Evolutionary conservation across 64 coral and sea anemone species (phyloP), one percentile per base, ranked within the genome.

Genomic region (Orbicella faveolata): DNA sequence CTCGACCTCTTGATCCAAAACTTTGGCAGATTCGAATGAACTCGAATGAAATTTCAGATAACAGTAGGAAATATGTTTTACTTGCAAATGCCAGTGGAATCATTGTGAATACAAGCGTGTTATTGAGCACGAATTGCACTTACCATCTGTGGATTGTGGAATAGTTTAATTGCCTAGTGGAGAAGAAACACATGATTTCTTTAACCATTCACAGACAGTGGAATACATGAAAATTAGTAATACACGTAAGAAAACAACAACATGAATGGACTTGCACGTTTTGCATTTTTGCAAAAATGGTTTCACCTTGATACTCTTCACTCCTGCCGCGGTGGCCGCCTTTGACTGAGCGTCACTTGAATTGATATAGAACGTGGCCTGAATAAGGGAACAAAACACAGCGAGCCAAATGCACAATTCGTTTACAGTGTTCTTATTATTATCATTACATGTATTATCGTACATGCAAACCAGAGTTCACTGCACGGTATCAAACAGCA

Each of bases 221-320:
- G 13, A 7, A 12, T 59, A 59, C 44, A 48, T 48, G 44, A 48
- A 48, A 48, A 48, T 48, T 48, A 48, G 44, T 59, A 59, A 59
- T 16, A 16, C 1, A 8, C 2, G 55, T 59, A 59, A 59, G 55
- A 59, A 59, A 59, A 59, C 1, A 59, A 59, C 1, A 57, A 9
- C 1, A 57, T 9, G 54, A 57, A 57, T 57, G 54, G 44, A 48
- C 44, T 48, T 59, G 13, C 55, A 59, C 15, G 55, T 59, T 59
- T 59, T 59, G 12, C 15, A 59, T 9, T 59, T 59, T 1, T 59
- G 13, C 9, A 59, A 14, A 59, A 59, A 1, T 59, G 10, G 55
- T 12, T 15, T 59, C 63, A 94, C 93, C 93, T 91, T 94, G 14
- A 94, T 87, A 63, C 82, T 83, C 59, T 90, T 87, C 48, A 95